phyloP scores from a whole-genome alignment of 2,797 vertebrate genomes.

The Notamacropus eugenii region DNA sequence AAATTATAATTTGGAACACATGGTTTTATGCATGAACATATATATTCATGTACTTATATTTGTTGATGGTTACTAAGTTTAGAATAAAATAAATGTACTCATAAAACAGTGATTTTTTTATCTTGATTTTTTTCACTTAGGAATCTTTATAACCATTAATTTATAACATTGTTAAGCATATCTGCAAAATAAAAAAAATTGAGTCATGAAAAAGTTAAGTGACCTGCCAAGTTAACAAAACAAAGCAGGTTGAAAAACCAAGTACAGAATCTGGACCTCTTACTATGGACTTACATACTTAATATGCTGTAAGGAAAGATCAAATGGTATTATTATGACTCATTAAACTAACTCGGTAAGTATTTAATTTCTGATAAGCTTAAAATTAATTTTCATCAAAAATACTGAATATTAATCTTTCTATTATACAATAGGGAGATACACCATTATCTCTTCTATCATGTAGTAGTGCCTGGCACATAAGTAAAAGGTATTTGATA shows the following conservation, averaged over 20 bases:
- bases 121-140: too few species aligned
- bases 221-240: slow-evolving; percentile 29
- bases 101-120: not conserved
- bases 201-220: slow-evolving; percentile 29
- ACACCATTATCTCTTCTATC: slow-evolving; percentile 12
- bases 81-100: not conserved
- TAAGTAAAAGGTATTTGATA: not conserved
- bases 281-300: not conserved
- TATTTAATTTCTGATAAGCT: not conserved
- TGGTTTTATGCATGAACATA: not conserved
- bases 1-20: not conserved
- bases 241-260: slow-evolving; percentile 14
- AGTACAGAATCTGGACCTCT: slow-evolving; percentile 2
- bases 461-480: not conserved
- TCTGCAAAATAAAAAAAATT: slow-evolving; percentile 30
- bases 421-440: slow-evolving; percentile 8
- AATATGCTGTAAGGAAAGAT: slow-evolving; percentile 17
- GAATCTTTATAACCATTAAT: not conserved
- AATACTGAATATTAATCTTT: not conserved
- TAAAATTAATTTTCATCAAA: not conserved
- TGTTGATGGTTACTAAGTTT: not conserved
- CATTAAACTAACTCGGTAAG: slow-evolving; percentile 44
- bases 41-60: not conserved
- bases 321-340: slow-evolving; percentile 37
- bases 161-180: slow-evolving; percentile 2